Evolutionary conservation across 92 coral and sea anemone genomes (phyloP), one percentile per base, ranked within the genome.

Genomic region (Zoanthus solanderi): DNA sequence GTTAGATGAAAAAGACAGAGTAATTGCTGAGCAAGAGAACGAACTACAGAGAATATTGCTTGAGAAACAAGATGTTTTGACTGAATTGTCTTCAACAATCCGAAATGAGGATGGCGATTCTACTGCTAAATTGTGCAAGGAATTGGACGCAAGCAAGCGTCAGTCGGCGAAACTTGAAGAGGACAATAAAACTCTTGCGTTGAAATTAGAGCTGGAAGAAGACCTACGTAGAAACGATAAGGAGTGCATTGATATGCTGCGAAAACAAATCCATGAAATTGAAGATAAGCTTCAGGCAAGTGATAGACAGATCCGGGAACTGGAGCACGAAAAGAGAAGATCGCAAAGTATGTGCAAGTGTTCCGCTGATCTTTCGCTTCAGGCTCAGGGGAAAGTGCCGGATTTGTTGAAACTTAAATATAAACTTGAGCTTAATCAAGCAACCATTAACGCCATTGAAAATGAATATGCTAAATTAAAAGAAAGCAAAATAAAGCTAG

Each of bases 221-320:
- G 96, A 94, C 58, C 75, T 94, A 66, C 88, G 96, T 34, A 89
- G 92, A 14, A 94, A 94, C 72, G 96, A 94, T 54, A 91, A 94
- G 83, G 94, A 94, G 77, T 94, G 94, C 80, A 92, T 94, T 78
- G 93, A 94, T 87, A 92, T 94, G 82, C 76, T 94, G 66, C 77
- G 94, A 87, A 76, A 85, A 46, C 96, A 94, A 83, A 94, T 87
- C 76, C 87, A 89, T 66, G 81, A 90, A 77, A 83, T 94, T 9
- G 96, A 94, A 77, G 88, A 85, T 65, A 94, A 94, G 80, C 89
- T 94, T 6, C 90, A 92, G 44, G 83, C 90, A 45, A 92, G 94
- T 77, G 94, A 94, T 46, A 89, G 90, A 42, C 84, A 85, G 23
- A 90, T 90, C 0, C 56, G 96, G 29, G 96, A 94, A 31, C 84